Base-by-base conservation (phyloP, 2,797 vertebrate species). In the Poecilia gillii region DNA sequence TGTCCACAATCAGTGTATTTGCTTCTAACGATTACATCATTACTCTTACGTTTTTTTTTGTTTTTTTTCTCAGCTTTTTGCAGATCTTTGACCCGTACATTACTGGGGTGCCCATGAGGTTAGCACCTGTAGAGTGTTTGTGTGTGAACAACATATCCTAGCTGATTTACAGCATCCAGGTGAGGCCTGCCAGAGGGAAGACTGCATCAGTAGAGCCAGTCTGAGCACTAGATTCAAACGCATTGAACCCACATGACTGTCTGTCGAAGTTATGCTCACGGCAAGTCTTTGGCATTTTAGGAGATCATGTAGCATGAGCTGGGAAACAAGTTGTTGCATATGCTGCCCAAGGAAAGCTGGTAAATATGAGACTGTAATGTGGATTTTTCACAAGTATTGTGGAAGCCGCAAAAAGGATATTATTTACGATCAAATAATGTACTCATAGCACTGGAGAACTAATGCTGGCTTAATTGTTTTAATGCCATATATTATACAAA, bases 151-250 rank as follows among this genome's bases (percentile, higher is more conserved):
- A 36, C 59, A 6, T 36, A 31, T 4, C n/a, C 57, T 36, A 23
- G 5, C 53, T 87, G 85, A 93, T 91, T 86, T 91, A 90, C 82
- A 59, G 74, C 80, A 79, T 43, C 82, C 87, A 90, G 90, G 78
- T 89, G 88, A 86, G 79, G 81, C 71, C 78, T 85, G 73, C 85
- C 79, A 49, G 64, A 66, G 51, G n/a, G 64, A 74, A 23, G 25
- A 74, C 16, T 57, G 18, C 20, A 31, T 33, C 41, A 20, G 16
- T 59, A 75, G 53, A 77, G 47, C 75, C n/a, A 11, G 25, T 11
- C 28, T 74, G 36, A 80, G 33, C 25, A 0, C 70, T 77, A 39
- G 51, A 64, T 74, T 28, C 62, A 47, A 80, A 77, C 45, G 43
- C 31, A 11, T 13, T 76, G 36, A 85, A 75, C 81, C 64, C 79